Base-by-base conservation (phyloP, 2,888 invertebrate genomes). In the Myopa tessellatipennis region DNA sequence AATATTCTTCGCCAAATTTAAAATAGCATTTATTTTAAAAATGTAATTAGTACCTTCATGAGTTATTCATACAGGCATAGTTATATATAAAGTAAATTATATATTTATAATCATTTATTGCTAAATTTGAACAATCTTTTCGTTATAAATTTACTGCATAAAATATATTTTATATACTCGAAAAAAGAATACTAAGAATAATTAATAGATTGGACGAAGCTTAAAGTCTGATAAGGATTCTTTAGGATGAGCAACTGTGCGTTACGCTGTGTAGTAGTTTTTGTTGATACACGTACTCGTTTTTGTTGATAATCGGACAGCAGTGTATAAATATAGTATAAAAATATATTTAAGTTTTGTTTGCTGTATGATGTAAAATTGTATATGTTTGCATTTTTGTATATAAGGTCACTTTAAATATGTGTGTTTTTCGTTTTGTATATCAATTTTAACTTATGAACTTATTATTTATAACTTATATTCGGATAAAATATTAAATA, bases 361-460 rank as follows among this genome's bases (percentile, higher is more conserved):
- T 58, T 58, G 8, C 18, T 26, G 34, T 26, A 10, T 61, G 6
- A 34, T 65, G 38, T 38, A 34, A 36, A 65, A 38, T 65, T 63
- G 65, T 36, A 65, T 34, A 14, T 16, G 26, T 14, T 65, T 16
- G 38, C 36, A n/a, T 16, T 63, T 16, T 63, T 34, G 10, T 38
- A 60, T 60, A 65, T 68, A 75, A 75, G 75, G 75, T 61, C 75
- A 75, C 75, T 75, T 75, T 68, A 26, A 68, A 75, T 58, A 38
- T 75, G 8, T 55, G 36, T 50, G n/a, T 36, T 14, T 36, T 8
- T 12, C 7, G 16, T 18, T 36, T 34, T 58, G n/a, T 36, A 18
- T 36, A n/a, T 12, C 7, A n/a, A 55, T 36, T 34, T 58, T 6
- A 38, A 55, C 4, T 69, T 52, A 55, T 55, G 6, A 45, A 45